Conservation (phyloP, 2,888 invertebrate species). For the Leptopterna dolabrata region DNA sequence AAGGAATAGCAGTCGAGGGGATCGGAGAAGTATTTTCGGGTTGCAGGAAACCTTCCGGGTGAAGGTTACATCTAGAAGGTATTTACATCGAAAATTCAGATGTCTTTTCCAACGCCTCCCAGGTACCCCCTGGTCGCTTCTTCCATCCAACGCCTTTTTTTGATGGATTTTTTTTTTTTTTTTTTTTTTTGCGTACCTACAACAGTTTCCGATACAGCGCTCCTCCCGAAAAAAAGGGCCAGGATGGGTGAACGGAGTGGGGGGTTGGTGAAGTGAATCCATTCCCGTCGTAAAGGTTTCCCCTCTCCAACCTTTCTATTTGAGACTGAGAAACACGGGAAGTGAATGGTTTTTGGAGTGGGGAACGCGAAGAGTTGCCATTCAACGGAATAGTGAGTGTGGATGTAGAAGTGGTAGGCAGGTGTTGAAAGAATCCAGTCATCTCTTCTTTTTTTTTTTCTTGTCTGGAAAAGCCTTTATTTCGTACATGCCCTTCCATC, state of each 20-base stretch:
- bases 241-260: too few relatives aligned
- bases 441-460: neutral
- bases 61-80: neutral
- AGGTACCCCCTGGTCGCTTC: neutral
- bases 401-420: neutral
- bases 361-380: neutral
- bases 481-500: neutral
- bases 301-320: neutral
- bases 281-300: neutral
- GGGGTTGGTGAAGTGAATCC: neutral
- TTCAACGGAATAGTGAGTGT: neutral
- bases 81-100: conserved; percentile 42
- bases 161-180: neutral
- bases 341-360: neutral
- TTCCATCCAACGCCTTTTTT: neutral
- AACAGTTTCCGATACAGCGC: neutral
- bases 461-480: neutral
- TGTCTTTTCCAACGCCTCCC: neutral
- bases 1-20: neutral
- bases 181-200: neutral
- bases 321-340: neutral
- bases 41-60: neutral
- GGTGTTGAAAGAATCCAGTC: conserved; percentile 8
- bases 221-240: neutral
- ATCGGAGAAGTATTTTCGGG: neutral